Conservation (phyloP, 2,797 vertebrate species). For the Anas acuta region DNA sequence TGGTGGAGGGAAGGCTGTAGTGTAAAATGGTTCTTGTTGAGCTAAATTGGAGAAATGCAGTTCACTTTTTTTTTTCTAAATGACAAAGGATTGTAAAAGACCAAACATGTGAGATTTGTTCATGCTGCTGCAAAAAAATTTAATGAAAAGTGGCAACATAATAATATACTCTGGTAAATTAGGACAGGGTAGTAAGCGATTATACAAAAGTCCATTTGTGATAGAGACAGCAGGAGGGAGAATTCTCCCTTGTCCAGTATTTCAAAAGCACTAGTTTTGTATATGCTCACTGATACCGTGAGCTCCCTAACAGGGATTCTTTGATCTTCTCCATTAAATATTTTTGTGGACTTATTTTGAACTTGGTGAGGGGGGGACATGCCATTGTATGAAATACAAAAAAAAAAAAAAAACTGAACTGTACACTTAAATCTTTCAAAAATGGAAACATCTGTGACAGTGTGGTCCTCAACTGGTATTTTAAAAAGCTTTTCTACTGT, state of each 20-base stretch:
- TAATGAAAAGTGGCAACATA: constrained; percentile 68
- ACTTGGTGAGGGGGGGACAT: constrained; percentile 49
- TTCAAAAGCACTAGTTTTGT: constrained; percentile 69
- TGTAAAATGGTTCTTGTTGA: constrained; percentile 22
- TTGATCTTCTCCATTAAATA: constrained; percentile 74
- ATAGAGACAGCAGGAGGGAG: constrained; percentile 64
- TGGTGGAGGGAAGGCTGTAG: not conserved
- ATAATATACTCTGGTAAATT: constrained; percentile 69
- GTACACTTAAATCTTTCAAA: constrained; percentile 49
- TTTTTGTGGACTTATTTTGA: constrained; percentile 55
- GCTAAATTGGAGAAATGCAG: constrained; percentile 28
- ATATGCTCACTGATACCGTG: constrained; percentile 47
- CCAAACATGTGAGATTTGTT: constrained; percentile 7
- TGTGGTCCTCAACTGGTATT: constrained; percentile 26
- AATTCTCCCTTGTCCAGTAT: constrained; percentile 65
- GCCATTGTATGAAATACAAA: constrained; percentile 21
- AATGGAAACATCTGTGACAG: constrained; percentile 40
- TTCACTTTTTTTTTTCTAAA: not conserved
- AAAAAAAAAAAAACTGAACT: not conserved
- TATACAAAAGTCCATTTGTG: constrained; percentile 74
- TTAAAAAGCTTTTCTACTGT: constrained; percentile 48
- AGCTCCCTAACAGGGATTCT: constrained; percentile 51
- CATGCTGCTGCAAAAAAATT: constrained; percentile 3
- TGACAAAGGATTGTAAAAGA: constrained; percentile 29
- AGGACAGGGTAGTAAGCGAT: constrained; percentile 64